Percentiles rank a stretch among this genome's conserved stretches.
Evolutionary conservation across 92 coral and sea anemone species (phyloP).

Genomic region (Porites divaricata): DNA sequence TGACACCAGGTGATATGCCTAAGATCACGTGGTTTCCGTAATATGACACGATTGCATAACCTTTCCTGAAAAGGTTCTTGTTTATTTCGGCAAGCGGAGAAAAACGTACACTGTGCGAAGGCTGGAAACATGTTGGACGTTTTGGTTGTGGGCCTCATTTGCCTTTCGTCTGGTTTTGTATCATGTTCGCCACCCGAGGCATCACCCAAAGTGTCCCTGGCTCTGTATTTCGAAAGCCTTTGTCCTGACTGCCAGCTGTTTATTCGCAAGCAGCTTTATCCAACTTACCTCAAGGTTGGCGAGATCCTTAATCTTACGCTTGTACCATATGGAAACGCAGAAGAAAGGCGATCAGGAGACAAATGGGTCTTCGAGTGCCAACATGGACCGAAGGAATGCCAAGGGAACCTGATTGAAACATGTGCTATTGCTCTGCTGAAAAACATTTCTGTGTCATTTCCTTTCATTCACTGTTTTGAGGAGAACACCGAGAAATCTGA

Average conservation of each 20-base stretch:
- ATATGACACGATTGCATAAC: no score
- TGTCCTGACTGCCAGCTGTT: conserved; percentile 79
- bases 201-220: conserved; percentile 59
- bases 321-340: conserved; percentile 82
- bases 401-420: conserved; percentile 76
- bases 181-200: conserved; percentile 27
- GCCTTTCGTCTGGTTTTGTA: background rate
- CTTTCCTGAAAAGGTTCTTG: no score
- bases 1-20: no score
- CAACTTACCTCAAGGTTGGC: conserved; percentile 62
- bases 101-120: background rate
- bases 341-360: conserved; percentile 46
- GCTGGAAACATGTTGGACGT: conserved; percentile 16
- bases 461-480: conserved; percentile 79
- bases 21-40: no score
- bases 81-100: no score
- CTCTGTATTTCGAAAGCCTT: conserved; percentile 77
- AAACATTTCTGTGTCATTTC: conserved; percentile 52
- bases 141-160: conserved; percentile 6
- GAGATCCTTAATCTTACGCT: conserved; percentile 68
- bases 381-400: conserved; percentile 76
- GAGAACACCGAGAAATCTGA: conserved; percentile 11
- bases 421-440: conserved; percentile 67
- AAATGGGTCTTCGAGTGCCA: conserved; percentile 81
- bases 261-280: conserved; percentile 66